phyloP scores from a whole-genome alignment of 2,113 vertebrate species.

The Proterorhinus semilunaris region DNA sequence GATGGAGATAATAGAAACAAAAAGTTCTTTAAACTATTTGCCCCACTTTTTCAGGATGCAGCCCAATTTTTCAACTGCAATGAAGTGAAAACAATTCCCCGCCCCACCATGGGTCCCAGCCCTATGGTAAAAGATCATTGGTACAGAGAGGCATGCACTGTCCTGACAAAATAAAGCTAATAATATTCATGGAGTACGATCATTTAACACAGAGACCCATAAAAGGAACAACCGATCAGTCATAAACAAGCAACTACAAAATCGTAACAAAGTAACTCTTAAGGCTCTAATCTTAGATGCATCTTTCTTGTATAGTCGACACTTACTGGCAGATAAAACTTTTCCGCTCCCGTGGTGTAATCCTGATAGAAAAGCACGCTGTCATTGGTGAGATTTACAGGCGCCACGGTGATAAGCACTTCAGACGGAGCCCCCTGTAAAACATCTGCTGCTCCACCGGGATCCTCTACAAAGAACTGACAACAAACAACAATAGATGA shows the following conservation, averaged over 20 bases:
- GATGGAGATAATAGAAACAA: no score
- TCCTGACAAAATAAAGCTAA: no score
- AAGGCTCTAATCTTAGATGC: background rate
- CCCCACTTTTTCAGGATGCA: no score
- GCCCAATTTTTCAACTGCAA: no score
- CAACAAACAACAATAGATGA: constrained; percentile 17
- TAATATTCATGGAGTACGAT: no score
- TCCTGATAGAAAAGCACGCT: constrained; percentile 63
- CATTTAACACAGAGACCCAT: background rate
- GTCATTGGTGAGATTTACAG: constrained; percentile 81
- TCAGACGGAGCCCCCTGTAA: constrained; percentile 54
- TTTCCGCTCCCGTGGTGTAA: constrained; percentile 54
- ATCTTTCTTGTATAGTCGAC: background rate
- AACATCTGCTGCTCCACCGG: constrained; percentile 46
- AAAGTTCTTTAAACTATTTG: no score
- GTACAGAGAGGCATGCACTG: no score
- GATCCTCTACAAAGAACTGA: constrained; percentile 90
- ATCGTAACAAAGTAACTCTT: background rate
- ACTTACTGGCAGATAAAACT: constrained; percentile 95
- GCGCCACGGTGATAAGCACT: constrained; percentile 46
- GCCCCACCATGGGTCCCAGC: no score
- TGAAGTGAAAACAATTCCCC: no score
- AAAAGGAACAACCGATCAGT: background rate
- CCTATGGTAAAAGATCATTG: no score
- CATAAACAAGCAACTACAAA: background rate